These are phyloP conservation scores for Eolophus roseicapilla DNA, from an alignment of 2,113 vertebrate genomes.

Conservation along the genomic window DNA sequence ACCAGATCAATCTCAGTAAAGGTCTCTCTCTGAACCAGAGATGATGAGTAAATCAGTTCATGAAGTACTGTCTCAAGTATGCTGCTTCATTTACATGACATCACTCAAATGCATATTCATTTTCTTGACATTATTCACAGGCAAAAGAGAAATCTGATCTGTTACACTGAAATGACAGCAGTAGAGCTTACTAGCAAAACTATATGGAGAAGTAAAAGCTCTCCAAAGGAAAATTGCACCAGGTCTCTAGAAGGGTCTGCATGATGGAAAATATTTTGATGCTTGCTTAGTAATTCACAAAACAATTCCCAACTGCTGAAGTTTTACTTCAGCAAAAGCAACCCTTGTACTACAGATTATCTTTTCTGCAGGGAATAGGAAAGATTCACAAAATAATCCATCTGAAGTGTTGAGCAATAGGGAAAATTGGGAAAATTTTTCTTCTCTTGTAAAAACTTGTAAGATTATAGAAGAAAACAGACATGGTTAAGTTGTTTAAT, in stretches of 20 bases:
- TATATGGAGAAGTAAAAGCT: not conserved
- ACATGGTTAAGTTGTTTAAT: not conserved
- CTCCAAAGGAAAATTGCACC: not conserved
- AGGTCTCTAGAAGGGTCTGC: not conserved
- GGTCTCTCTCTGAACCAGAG: not conserved
- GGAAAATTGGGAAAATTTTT: not conserved
- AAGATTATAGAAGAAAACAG: not conserved
- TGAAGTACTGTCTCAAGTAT: not conserved
- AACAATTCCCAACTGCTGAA: not conserved
- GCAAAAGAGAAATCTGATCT: not conserved
- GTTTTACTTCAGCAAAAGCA: not conserved
- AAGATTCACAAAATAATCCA: not conserved
- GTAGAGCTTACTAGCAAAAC: not conserved
- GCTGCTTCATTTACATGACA: not conserved
- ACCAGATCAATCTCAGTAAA: not conserved
- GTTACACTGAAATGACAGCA: not conserved
- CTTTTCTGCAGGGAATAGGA: not conserved
- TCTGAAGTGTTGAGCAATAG: not conserved
- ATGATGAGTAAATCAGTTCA: not conserved
- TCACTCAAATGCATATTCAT: not conserved
- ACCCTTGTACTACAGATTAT: not conserved
- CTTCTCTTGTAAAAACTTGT: not conserved
- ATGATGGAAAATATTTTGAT: not conserved
- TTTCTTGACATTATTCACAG: not conserved
- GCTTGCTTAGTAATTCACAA: not conserved